Conservation (phyloP, 2,113 vertebrate genomes). For the Pandion haliaetus region DNA sequence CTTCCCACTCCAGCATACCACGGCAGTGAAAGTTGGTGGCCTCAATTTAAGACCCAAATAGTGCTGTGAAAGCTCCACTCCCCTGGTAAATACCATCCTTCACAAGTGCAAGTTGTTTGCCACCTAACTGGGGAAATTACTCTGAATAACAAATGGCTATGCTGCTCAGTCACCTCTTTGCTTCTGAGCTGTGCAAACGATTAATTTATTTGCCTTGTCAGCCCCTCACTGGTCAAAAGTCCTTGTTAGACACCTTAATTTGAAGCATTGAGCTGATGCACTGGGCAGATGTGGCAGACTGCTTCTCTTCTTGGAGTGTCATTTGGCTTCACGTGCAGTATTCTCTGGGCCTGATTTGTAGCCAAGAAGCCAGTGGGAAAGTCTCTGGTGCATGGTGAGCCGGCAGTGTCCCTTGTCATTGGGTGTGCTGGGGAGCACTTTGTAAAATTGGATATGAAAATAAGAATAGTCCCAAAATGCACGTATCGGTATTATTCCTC, state of each 20-base stretch:
- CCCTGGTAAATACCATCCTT: not conserved
- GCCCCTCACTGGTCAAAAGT: not conserved
- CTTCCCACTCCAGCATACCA: not conserved
- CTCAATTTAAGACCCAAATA: not conserved
- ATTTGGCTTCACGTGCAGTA: not conserved
- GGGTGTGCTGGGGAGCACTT: not conserved
- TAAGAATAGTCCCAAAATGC: not conserved
- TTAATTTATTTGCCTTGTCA: not conserved
- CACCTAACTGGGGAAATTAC: not conserved
- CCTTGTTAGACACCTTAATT: not conserved
- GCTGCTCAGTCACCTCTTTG: not conserved
- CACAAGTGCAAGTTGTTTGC: not conserved
- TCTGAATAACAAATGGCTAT: not conserved
- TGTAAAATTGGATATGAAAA: not conserved
- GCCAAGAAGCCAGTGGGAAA: not conserved
- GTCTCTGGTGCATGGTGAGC: fast-evolving
- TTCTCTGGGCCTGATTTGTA: not conserved
- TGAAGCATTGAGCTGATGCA: not conserved
- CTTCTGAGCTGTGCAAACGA: not conserved
- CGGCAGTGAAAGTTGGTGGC: not conserved
- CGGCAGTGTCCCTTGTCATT: not conserved
- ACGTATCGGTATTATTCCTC: not conserved
- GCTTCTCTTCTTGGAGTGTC: not conserved
- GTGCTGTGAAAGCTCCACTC: not conserved
- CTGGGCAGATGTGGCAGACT: not conserved